Evolutionary conservation across 1,140 invertebrate species (phyloP).

Genomic region (Leucophenga varia): DNA sequence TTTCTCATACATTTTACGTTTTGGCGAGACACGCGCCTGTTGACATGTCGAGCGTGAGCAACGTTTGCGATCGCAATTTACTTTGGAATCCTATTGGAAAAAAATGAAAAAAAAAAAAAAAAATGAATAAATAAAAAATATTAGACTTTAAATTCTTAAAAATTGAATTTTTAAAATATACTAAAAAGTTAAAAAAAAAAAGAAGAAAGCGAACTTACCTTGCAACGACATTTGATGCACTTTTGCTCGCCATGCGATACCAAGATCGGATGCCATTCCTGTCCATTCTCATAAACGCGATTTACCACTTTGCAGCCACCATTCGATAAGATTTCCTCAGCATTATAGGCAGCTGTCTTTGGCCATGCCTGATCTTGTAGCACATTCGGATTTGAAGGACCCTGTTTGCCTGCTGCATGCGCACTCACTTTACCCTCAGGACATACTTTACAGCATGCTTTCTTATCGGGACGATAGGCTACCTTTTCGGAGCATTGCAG

Average conservation of each 20-base stretch:
- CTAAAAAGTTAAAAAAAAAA: background rate
- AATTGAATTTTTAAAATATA: background rate
- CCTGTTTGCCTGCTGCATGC: constrained; percentile 18
- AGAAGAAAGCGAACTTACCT: constrained; percentile 63
- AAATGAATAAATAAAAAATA: constrained; percentile 15
- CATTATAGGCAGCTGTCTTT: constrained; percentile 48
- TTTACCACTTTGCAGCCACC: constrained; percentile 77
- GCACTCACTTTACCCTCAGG: constrained; percentile 60
- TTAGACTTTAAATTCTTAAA: background rate
- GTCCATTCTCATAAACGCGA: constrained; percentile 73
- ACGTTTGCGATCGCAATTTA: constrained; percentile 75
- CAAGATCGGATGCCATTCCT: constrained; percentile 82
- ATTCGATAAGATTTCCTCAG: constrained; percentile 69
- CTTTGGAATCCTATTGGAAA: constrained; percentile 71
- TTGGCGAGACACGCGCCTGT: constrained; percentile 51
- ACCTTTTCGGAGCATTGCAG: constrained; percentile 71
- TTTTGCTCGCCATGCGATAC: constrained; percentile 81
- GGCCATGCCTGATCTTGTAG: constrained; percentile 58
- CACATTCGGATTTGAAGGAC: constrained; percentile 39
- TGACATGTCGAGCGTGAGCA: constrained; percentile 73
- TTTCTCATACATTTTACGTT: constrained; percentile 52
- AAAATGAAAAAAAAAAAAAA: constrained; percentile 33
- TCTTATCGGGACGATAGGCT: constrained; percentile 70
- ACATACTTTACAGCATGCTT: constrained; percentile 77
- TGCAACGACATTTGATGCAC: constrained; percentile 84